Base-by-base conservation (phyloP, 1,140 invertebrate species). In the Cherax quadricarinatus region DNA sequence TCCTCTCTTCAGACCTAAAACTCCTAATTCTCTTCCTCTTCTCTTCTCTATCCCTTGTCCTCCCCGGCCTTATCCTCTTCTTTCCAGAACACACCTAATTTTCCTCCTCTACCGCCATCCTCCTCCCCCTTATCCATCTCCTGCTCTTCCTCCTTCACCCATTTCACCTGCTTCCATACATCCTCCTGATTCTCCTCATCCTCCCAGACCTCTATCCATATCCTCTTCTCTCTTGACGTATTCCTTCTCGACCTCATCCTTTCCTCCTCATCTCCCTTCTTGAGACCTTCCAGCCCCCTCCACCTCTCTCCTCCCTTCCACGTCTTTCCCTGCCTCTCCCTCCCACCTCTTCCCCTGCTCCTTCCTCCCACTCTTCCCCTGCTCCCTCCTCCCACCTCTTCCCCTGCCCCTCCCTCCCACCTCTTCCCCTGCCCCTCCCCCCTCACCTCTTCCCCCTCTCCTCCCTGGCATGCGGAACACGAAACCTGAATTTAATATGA, bases 401-500 rank as follows among this genome's bases (percentile, higher is more conserved):
- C 21, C 60, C 16, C 24, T 70, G 18, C 24, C 16, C 57, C 60
- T 62, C 82, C 60, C 51, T 6, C 18, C 60, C 53, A 10, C 53
- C 83, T 85, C 62, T 49, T 41, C 83, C 57, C 6, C 9, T 16
- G 24, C n/a, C 18, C 24, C 53, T 41, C 53, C 83, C 30, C 83
- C 62, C 24, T 24, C 24, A 14, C 21, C 53, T 12, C 62, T 24
- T 24, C 41, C 14, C n/a, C 7, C 4, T 14, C 41, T 12, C 24
- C 21, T 62, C 53, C 41, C 51, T 48, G 70, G 70, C 12, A 75
- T 75, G 70, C 70, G 70, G 70, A 75, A 75, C 70, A 75, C 70
- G 70, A 75, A 75, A 30, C 70, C 70, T 75, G n/a, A 75, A 75
- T 75, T 75, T 75, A 75, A 75, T 30, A 75, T 75, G n/a, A 75